Percentiles rank a stretch among this genome's conserved stretches.
Evolutionary conservation across 2,113 vertebrate genomes (phyloP).

Genomic region (Zapornia atra): DNA sequence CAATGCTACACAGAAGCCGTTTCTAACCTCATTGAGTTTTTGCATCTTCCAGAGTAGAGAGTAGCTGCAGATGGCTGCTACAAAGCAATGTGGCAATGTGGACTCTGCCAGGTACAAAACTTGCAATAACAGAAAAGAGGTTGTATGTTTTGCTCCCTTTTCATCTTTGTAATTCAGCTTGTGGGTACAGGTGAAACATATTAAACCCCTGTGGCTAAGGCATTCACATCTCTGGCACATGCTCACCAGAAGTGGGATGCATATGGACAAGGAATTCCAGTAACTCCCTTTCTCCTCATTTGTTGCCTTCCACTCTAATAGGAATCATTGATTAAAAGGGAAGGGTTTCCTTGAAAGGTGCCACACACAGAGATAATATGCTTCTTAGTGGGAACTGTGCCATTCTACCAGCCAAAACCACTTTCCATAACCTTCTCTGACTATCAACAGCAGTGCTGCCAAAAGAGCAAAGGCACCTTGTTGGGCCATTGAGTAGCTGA

Average conservation of each 20-base stretch:
- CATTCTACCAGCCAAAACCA: background rate
- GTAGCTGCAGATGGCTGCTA: background rate
- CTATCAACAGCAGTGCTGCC: background rate
- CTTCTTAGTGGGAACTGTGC: background rate
- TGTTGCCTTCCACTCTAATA: background rate
- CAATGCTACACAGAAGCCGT: background rate
- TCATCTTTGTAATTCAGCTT: background rate
- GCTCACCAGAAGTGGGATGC: background rate
- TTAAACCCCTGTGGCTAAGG: conserved; percentile 37
- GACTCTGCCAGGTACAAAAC: conserved; percentile 37
- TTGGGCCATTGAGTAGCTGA: background rate
- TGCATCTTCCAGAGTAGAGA: background rate
- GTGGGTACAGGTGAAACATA: conserved; percentile 41
- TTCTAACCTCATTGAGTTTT: background rate
- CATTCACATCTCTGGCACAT: background rate
- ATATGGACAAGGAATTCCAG: conserved; percentile 35
- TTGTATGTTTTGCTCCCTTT: conserved; percentile 9
- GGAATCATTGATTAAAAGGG: background rate
- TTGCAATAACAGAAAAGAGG: conserved; percentile 38
- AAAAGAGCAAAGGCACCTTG: background rate
- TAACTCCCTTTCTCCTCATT: conserved; percentile 17
- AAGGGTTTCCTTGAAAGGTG: background rate
- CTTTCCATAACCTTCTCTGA: background rate
- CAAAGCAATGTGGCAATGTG: background rate
- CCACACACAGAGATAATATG: background rate